A percentile compares a stretch with the other conserved stretches of the same genome.
These are phyloP conservation scores for Notospermus geniculatus DNA, from an alignment of 1,140 invertebrate genomes.

Conservation along the genomic window DNA sequence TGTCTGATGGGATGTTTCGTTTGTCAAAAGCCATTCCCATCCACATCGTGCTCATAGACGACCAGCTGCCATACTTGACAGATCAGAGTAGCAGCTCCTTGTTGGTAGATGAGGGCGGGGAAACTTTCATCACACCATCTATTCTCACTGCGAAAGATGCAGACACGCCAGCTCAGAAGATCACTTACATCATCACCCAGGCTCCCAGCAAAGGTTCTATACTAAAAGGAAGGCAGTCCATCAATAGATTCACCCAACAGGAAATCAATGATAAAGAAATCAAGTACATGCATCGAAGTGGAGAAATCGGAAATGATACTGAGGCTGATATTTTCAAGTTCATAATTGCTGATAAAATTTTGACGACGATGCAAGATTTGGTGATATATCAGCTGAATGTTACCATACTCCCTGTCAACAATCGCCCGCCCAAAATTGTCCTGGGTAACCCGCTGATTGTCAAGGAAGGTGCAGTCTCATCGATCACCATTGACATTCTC, in stretches of 20 bases:
- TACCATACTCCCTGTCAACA: constrained; percentile 55
- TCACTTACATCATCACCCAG: constrained; percentile 53
- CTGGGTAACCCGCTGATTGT: constrained; percentile 47
- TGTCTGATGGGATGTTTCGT: constrained; percentile 53
- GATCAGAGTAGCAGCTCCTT: constrained; percentile 34
- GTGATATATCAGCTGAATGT: constrained; percentile 50
- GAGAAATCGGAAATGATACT: constrained; percentile 49
- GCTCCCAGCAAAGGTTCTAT: constrained; percentile 52
- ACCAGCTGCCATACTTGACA: constrained; percentile 48
- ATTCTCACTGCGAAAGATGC: constrained; percentile 52
- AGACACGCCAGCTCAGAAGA: constrained; percentile 46
- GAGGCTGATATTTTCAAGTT: constrained; percentile 53
- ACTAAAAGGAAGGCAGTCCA: constrained; percentile 39
- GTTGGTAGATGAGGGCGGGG: constrained; percentile 49
- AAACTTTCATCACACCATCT: constrained; percentile 43
- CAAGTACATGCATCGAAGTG: constrained; percentile 49
- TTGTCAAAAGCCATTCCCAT: constrained; percentile 50
- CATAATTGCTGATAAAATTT: constrained; percentile 53
- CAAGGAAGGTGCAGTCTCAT: constrained; percentile 48
- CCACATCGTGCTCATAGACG: constrained; percentile 51
- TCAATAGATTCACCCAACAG: constrained; percentile 46
- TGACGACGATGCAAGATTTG: constrained; percentile 40
- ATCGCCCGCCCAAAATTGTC: constrained; percentile 47
- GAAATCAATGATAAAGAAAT: constrained; percentile 43
- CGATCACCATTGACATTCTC: constrained; percentile 46